Conservation (phyloP, 2,888 invertebrate genomes). For the Phortica magna region DNA sequence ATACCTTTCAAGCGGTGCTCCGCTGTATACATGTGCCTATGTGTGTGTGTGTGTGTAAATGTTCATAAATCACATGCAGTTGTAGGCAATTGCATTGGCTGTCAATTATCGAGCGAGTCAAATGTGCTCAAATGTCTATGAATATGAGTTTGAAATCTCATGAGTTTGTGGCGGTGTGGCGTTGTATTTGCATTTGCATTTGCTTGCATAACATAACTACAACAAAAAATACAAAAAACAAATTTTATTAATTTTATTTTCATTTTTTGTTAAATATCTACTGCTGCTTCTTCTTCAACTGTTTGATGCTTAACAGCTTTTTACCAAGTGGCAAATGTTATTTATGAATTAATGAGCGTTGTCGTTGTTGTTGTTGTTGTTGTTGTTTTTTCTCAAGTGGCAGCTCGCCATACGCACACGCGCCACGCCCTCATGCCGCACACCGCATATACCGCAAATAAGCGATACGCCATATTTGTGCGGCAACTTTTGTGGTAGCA, state of each 20-base stretch:
- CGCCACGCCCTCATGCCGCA: conserved; percentile 1
- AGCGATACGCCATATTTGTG: not conserved
- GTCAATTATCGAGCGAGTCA: conserved; percentile 2
- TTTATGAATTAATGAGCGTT: conserved; percentile 4
- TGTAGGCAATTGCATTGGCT: conserved; percentile 14
- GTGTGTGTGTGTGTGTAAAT: not conserved
- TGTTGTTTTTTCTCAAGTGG: conserved; percentile 4
- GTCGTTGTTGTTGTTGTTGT: not conserved
- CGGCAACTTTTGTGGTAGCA: not conserved
- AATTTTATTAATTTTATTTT: conserved; percentile 7
- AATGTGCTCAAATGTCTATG: not conserved
- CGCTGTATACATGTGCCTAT: not conserved
- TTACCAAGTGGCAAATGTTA: conserved; percentile 26
- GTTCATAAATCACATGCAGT: not conserved
- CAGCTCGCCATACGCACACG: conserved; percentile 4
- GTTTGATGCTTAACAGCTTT: conserved; percentile 8
- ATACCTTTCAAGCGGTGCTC: not conserved
- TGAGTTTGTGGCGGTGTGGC: not conserved
- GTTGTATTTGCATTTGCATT: conserved; percentile 6
- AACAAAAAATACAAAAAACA: not conserved
- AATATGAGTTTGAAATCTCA: not conserved
- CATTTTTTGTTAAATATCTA: not conserved
- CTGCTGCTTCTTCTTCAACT: too few relatives aligned
- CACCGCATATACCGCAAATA: not conserved
- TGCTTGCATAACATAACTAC: conserved; percentile 11